phyloP scores from a whole-genome alignment of 2,888 invertebrate species.

The Romanomermis culicivorax region DNA sequence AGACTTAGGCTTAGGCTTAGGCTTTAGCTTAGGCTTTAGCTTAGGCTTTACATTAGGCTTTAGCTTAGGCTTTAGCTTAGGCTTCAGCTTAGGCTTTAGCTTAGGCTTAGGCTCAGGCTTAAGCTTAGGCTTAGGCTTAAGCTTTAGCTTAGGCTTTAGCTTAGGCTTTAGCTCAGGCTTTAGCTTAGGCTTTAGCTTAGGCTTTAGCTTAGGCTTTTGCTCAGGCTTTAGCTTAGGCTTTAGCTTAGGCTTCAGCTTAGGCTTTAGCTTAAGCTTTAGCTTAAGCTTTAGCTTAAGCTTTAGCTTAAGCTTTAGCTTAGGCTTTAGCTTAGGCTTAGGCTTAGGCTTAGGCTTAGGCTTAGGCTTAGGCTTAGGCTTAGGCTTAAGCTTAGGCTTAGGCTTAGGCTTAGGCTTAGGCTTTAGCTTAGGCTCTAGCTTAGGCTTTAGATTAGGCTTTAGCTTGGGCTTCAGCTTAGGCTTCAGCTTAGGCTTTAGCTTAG shows the following conservation, averaged over 20 bases:
- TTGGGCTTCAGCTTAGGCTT: neutral
- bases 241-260: neutral
- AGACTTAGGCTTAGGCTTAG: neutral
- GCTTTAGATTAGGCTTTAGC: neutral
- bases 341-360: conserved; percentile 3
- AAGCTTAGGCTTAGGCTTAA: neutral
- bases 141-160: conserved; percentile 2
- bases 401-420: conserved; percentile 1
- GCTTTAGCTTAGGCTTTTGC: neutral
- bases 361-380: conserved; percentile 3
- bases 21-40: neutral
- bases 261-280: neutral
- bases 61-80: neutral
- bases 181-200: conserved; percentile 1
- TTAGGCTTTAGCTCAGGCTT: conserved; percentile 1
- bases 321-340: conserved; percentile 1
- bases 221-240: neutral
- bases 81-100: conserved; percentile 1
- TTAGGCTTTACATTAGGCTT: neutral
- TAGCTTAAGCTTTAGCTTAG: neutral
- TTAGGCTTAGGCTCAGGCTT: conserved; percentile 3
- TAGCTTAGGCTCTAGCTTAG: conserved; percentile 1
- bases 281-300: conserved; percentile 1
- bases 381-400: conserved; percentile 2
- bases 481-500: neutral